Evolutionary conservation across 2,888 invertebrate genomes (phyloP).

Genomic region (Leucophora obtusa): DNA sequence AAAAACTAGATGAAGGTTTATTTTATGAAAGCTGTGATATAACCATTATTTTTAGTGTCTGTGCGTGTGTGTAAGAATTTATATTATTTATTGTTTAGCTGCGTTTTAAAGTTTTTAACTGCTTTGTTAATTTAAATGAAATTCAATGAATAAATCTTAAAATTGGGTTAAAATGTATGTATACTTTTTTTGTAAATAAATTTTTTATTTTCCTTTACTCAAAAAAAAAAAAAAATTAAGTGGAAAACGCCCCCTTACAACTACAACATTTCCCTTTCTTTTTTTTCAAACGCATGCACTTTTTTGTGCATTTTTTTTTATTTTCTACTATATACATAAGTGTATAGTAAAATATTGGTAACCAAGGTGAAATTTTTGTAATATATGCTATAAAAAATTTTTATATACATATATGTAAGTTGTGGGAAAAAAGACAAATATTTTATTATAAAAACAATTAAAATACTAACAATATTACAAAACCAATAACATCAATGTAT

Average conservation of each 20-base stretch:
- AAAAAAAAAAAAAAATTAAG: background rate
- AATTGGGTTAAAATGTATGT: constrained; percentile 44
- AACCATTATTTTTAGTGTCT: constrained; percentile 40
- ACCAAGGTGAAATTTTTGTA: constrained; percentile 50
- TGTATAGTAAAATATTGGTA: constrained; percentile 41
- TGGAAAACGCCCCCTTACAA: constrained; percentile 3
- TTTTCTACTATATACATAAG: background rate
- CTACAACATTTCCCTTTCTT: background rate
- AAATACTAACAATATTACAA: background rate
- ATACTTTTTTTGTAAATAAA: background rate
- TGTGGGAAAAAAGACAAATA: background rate
- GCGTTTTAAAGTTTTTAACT: background rate
- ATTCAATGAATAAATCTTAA: background rate
- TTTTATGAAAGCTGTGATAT: constrained; percentile 59
- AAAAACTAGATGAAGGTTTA: constrained; percentile 1
- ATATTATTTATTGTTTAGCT: background rate
- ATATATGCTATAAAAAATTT: background rate
- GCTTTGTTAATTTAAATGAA: constrained; percentile 9
- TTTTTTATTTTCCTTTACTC: background rate
- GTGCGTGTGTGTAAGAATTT: constrained; percentile 23
- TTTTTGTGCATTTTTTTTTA: background rate
- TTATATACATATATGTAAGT: background rate
- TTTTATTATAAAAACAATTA: background rate
- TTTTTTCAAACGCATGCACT: constrained; percentile 5
- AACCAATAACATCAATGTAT: background rate